These are phyloP conservation scores for Cancer borealis DNA, from an alignment of 2,888 invertebrate genomes.

Conservation along the genomic window DNA sequence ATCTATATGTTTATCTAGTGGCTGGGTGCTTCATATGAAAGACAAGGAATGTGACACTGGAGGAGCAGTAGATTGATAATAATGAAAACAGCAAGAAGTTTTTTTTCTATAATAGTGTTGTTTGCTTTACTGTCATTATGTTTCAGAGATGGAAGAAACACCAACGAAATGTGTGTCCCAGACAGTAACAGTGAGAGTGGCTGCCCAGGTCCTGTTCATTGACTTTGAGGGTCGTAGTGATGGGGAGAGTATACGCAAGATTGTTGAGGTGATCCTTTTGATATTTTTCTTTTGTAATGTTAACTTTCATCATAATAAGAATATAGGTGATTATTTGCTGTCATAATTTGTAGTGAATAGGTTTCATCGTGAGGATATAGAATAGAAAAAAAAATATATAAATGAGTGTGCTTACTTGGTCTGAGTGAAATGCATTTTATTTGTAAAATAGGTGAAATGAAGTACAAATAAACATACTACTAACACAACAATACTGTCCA, in stretches of 20 bases:
- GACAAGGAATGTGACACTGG: too few species aligned
- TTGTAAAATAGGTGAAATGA: neutral
- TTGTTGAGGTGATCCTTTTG: conserved; percentile 83
- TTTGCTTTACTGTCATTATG: neutral
- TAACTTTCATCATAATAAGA: neutral
- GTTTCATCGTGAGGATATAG: too few species aligned
- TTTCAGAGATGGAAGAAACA: conserved; percentile 74
- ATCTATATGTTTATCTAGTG: too few species aligned
- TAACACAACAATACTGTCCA: neutral
- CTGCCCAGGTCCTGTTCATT: conserved; percentile 94
- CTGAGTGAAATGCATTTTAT: neutral
- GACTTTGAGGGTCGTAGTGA: conserved; percentile 95
- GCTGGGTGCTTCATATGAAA: too few species aligned
- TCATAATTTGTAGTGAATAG: neutral
- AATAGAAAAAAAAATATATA: neutral
- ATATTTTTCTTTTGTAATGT: neutral
- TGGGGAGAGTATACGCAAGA: conserved; percentile 85
- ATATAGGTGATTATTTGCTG: neutral
- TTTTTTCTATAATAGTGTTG: too few species aligned
- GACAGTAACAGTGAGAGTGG: conserved; percentile 87
- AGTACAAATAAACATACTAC: neutral
- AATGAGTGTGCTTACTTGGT: neutral
- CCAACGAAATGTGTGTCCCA: conserved; percentile 94
- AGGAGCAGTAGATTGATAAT: too few species aligned
- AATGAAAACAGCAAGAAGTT: too few species aligned